These are phyloP conservation scores for Triops longicaudatus DNA, from an alignment of 1,140 invertebrate species.

Conservation along the genomic window DNA sequence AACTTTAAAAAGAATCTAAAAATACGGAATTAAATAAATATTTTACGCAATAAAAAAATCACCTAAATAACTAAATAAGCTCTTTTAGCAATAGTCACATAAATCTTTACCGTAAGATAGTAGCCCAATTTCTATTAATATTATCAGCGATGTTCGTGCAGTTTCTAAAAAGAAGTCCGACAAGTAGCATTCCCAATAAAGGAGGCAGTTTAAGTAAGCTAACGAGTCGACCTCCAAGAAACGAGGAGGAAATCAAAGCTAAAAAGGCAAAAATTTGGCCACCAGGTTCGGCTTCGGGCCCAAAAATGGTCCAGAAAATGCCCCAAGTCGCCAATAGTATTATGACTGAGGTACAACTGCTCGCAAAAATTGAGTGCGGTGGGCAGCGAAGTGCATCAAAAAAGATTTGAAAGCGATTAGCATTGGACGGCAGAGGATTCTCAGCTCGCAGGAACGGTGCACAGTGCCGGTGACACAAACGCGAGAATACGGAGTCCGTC, in stretches of 20 bases:
- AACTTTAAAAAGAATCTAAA: too few relatives aligned
- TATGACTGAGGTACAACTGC: background rate
- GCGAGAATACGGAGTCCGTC: background rate
- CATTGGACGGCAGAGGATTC: slow-evolving; percentile 7
- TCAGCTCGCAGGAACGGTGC: background rate
- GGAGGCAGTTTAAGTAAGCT: slow-evolving; percentile 68
- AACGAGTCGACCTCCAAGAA: slow-evolving; percentile 69
- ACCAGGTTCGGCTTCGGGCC: slow-evolving; percentile 61
- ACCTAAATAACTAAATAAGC: background rate
- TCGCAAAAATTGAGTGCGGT: slow-evolving; percentile 17
- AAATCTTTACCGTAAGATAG: slow-evolving; percentile 67
- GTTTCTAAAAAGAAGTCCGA: slow-evolving; percentile 70
- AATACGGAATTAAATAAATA: slow-evolving; percentile 16
- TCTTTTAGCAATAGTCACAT: too few relatives aligned
- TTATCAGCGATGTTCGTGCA: slow-evolving; percentile 59
- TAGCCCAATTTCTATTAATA: slow-evolving; percentile 45
- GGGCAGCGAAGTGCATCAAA: background rate
- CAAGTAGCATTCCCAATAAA: slow-evolving; percentile 75
- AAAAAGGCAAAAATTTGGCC: slow-evolving; percentile 71
- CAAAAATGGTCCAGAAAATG: slow-evolving; percentile 60
- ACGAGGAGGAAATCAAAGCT: slow-evolving; percentile 52
- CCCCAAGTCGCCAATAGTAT: slow-evolving; percentile 50
- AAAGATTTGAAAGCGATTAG: background rate
- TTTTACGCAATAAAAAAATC: slow-evolving; percentile 16
- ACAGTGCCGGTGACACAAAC: background rate